Evolutionary conservation across 2,113 vertebrate species (phyloP), one percentile per base, ranked within the genome.

Genomic region (Xyliphius kryptos): DNA sequence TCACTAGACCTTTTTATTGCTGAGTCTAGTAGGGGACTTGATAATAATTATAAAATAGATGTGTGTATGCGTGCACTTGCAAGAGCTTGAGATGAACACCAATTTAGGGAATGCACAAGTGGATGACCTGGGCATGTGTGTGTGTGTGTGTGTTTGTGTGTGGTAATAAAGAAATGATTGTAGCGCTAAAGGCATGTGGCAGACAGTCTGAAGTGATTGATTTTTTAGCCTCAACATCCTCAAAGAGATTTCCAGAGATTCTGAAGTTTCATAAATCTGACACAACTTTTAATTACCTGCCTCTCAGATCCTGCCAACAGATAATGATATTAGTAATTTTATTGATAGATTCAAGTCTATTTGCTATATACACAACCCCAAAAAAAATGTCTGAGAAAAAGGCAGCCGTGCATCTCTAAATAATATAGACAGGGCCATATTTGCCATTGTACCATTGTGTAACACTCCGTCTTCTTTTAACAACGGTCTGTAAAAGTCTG

Each of bases 281-380:
- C 64, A 67, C 2, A 60, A 54, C 54, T 63, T 58, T 63, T 72
- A 67, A 72, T 67, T 72, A 63, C 59, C 57, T 46, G 38, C 41
- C 26, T 41, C 53, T 49, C 64, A 32, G 64, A 40, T 21, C 5
- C 59, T 63, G 46, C 37, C 48, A 38, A 71, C 15, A 20, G 44
- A 56, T 46, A 67, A 19, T 19, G 38, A n/a, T n/a, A n/a, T n/a
- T n/a, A n/a, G n/a, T n/a, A n/a, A n/a, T n/a, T n/a, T n/a, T n/a
- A n/a, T n/a, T n/a, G n/a, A n/a, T n/a, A n/a, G n/a, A n/a, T n/a
- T n/a, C n/a, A n/a, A n/a, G n/a, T n/a, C n/a, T n/a, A n/a, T n/a
- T n/a, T n/a, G n/a, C n/a, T n/a, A n/a, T n/a, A n/a, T n/a, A n/a
- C n/a, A n/a, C n/a, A n/a, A n/a, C n/a, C n/a, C n/a, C n/a, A n/a